These are phyloP conservation scores for Andrena camellia DNA, from an alignment of 2,888 invertebrate species.

Conservation along the genomic window DNA sequence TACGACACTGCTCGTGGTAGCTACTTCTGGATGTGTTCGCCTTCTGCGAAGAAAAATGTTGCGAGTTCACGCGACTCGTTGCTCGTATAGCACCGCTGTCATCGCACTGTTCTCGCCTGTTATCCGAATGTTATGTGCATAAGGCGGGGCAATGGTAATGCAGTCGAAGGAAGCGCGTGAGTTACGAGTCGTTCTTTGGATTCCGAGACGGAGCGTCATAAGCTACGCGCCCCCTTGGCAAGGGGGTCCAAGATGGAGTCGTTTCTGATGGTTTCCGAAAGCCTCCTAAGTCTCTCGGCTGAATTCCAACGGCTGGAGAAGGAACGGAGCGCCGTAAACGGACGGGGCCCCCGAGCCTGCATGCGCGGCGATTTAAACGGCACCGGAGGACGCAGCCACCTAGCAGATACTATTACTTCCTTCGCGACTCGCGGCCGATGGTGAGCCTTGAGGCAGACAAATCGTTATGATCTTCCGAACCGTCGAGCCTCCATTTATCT, in stretches of 20 bases:
- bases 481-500: slow-evolving; percentile 33
- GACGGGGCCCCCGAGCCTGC: not conserved
- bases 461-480: slow-evolving; percentile 19
- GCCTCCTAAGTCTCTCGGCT: slow-evolving; percentile 44
- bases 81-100: slow-evolving; percentile 49
- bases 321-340: not conserved
- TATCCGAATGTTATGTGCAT: slow-evolving; percentile 46
- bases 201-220: slow-evolving; percentile 53
- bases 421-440: slow-evolving; percentile 4
- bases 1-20: not conserved
- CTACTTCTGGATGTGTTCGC: not conserved
- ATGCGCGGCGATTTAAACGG: not conserved
- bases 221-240: slow-evolving; percentile 34
- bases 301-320: not conserved
- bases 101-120: slow-evolving; percentile 39
- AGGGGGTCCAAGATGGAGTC: slow-evolving; percentile 39
- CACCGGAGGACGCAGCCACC: not conserved
- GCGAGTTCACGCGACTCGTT: slow-evolving; percentile 23
- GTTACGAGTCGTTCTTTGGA: slow-evolving; percentile 50
- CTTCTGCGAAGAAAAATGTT: slow-evolving; percentile 1
- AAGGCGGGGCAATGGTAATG: slow-evolving; percentile 42
- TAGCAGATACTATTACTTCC: not conserved
- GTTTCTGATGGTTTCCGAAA: slow-evolving; percentile 24
- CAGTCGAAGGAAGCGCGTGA: slow-evolving; percentile 52
- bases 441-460: not conserved